Conservation (phyloP, 2,113 vertebrate species). For the Carassius carassius region DNA sequence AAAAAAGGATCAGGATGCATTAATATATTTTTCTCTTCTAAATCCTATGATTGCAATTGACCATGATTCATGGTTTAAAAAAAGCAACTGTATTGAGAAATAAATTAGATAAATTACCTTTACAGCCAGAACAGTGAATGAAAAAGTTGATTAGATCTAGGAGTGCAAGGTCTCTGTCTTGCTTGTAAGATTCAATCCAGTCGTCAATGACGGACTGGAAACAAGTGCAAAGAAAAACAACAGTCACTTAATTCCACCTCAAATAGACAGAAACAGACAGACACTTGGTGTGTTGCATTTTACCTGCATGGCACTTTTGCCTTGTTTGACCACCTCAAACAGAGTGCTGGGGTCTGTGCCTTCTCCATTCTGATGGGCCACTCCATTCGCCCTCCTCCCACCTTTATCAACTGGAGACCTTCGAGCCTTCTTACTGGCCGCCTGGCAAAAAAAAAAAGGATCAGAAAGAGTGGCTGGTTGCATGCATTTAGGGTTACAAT, state of each 20-base stretch:
- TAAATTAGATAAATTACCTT: conserved; percentile 79
- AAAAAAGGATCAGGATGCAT: no score
- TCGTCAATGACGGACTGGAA: conserved; percentile 95
- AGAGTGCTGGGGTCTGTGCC: conserved; percentile 84
- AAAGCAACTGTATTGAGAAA: background rate
- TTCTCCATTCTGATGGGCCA: conserved; percentile 86
- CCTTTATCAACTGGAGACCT: conserved; percentile 83
- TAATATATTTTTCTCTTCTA: no score
- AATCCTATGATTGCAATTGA: no score
- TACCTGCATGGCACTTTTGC: conserved; percentile 91
- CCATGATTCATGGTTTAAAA: no score
- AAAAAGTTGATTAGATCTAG: conserved; percentile 77
- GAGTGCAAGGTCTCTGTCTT: conserved; percentile 96
- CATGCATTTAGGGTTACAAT: background rate
- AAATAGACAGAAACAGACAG: background rate
- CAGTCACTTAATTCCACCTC: background rate
- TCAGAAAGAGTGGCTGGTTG: background rate
- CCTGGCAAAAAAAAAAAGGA: conserved; percentile 64
- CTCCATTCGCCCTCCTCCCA: conserved; percentile 82
- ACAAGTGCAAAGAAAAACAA: background rate
- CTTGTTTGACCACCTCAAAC: conserved; percentile 88
- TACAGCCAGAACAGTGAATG: conserved; percentile 94
- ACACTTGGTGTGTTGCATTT: background rate
- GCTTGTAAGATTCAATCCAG: conserved; percentile 99
- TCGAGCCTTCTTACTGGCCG: conserved; percentile 83